Evolutionary conservation across 1,140 invertebrate species (phyloP).

Genomic region (Babylonia areolata): DNA sequence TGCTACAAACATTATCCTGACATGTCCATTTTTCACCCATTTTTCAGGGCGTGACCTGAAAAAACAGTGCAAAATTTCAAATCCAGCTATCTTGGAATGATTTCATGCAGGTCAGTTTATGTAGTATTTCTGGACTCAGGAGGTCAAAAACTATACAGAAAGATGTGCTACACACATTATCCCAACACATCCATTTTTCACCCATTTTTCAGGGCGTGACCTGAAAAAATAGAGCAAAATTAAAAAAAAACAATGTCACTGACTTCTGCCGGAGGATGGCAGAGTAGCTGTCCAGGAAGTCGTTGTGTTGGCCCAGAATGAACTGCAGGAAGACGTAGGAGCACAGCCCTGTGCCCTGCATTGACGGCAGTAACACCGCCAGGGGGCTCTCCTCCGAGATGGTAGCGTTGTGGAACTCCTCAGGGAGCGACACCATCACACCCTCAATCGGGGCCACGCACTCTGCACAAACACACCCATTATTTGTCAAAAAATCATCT

Average conservation of each 20-base stretch:
- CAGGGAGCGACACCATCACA: conserved; percentile 35
- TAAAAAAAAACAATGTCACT: background rate
- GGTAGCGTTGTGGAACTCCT: conserved; percentile 48
- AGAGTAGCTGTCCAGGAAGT: conserved; percentile 59
- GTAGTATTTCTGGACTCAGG: no score
- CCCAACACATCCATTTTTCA: no score
- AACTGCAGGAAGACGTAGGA: conserved; percentile 58
- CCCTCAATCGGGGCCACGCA: conserved; percentile 26
- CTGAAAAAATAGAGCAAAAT: no score
- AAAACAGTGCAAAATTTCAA: background rate
- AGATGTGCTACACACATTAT: no score
- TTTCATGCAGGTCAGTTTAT: no score
- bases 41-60: background rate
- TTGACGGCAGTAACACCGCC: conserved; percentile 54
- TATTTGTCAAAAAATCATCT: background rate
- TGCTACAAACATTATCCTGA: no score
- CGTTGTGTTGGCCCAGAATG: conserved; percentile 60
- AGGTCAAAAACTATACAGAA: no score
- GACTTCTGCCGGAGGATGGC: conserved; percentile 43
- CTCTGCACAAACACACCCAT: conserved; percentile 33
- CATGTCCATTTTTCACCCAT: no score
- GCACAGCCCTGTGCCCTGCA: conserved; percentile 57
- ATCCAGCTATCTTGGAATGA: background rate
- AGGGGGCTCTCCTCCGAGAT: conserved; percentile 49
- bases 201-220: no score